Conservation (phyloP, 2,888 invertebrate genomes). For the Pandemis corylana region DNA sequence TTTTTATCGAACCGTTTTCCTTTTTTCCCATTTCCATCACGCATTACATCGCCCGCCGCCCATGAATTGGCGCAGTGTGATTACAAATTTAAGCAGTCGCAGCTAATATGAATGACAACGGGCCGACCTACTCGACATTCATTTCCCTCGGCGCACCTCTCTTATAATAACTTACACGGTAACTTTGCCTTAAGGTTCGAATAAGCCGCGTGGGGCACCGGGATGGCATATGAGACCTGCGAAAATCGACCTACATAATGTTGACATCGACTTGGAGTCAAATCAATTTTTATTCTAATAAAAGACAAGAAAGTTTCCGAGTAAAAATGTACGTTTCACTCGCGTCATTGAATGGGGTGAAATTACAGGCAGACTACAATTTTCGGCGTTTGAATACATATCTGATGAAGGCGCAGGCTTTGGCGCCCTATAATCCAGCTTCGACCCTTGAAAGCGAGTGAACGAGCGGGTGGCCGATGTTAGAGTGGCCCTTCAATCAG, state of each 20-base stretch:
- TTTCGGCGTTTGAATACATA: constrained; percentile 76
- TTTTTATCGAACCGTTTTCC: constrained; percentile 50
- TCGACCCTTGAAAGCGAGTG: constrained; percentile 82
- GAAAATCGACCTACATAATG: constrained; percentile 38
- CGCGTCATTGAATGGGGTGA: constrained; percentile 65
- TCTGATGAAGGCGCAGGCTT: constrained; percentile 82
- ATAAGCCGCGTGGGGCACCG: constrained; percentile 51
- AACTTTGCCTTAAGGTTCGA: constrained; percentile 78
- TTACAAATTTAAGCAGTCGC: constrained; percentile 83
- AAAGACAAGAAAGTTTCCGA: constrained; percentile 50
- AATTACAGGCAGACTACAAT: constrained; percentile 74
- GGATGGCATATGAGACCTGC: constrained; percentile 49
- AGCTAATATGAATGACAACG: constrained; percentile 85
- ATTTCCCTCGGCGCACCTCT: constrained; percentile 83
- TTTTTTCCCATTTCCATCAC: constrained; percentile 62
- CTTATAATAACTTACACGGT: constrained; percentile 83
- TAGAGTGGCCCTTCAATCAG: constrained; percentile 85
- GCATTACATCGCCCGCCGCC: constrained; percentile 59
- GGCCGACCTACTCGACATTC: constrained; percentile 82
- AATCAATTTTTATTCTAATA: constrained; percentile 41
- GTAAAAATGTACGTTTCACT: constrained; percentile 53
- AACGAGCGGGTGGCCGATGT: constrained; percentile 83
- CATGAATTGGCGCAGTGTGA: constrained; percentile 77
- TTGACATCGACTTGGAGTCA: constrained; percentile 25
- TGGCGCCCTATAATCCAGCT: constrained; percentile 83